Conservation (phyloP, 2,888 invertebrate species). For the Rhopalosiphum nymphaeae region DNA sequence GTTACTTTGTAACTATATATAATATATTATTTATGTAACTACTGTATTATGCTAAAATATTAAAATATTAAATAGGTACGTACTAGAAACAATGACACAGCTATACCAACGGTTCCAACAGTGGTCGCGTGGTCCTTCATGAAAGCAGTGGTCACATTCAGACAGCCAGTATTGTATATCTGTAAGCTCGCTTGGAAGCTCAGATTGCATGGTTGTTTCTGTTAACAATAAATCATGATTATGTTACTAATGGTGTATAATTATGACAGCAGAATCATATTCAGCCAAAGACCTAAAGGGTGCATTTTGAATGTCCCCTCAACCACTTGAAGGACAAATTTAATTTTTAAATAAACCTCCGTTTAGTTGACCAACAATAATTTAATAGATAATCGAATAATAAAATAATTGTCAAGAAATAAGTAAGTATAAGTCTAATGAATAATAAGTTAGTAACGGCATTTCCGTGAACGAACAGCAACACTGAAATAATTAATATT, state of each 20-base stretch:
- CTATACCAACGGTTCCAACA: conserved; percentile 85
- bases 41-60: not conserved
- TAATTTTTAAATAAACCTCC: not conserved
- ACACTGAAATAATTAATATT: too few species aligned
- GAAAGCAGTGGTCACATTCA: conserved; percentile 78
- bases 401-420: too few species aligned
- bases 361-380: too few species aligned
- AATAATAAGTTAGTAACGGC: too few species aligned
- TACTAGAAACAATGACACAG: conserved; percentile 89
- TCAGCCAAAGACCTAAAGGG: not conserved
- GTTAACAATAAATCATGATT: conserved; percentile 67
- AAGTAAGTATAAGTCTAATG: too few species aligned
- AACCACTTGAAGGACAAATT: not conserved
- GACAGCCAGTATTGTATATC: conserved; percentile 82
- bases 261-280: not conserved
- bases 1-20: not conserved
- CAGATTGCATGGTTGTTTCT: conserved; percentile 75
- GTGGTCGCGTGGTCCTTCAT: conserved; percentile 84
- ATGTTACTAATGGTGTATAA: not conserved
- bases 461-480: too few species aligned
- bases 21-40: not conserved
- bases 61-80: not conserved
- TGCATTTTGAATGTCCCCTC: not conserved
- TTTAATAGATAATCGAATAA: too few species aligned
- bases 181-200: conserved; percentile 75